Conservation (phyloP, 2,797 vertebrate genomes). For the Mycteria americana region DNA sequence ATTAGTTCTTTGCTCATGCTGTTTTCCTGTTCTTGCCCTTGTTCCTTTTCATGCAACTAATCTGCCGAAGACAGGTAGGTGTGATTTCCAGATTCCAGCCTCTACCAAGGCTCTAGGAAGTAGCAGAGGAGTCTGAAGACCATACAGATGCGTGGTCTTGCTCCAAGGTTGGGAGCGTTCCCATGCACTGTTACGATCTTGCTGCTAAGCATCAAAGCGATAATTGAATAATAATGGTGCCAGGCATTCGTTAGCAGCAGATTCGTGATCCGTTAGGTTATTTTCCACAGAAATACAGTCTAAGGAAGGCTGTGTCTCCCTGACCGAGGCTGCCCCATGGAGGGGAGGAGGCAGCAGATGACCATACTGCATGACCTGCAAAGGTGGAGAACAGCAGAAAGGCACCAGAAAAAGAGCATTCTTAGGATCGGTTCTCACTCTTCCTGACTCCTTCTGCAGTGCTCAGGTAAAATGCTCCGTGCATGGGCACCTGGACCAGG, state of each 20-base stretch:
- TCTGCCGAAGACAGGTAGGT: background rate
- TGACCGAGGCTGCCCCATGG: background rate
- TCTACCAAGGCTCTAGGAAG: background rate
- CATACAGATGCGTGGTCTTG: accelerated
- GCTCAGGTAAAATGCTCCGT: background rate
- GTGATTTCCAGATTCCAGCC: background rate
- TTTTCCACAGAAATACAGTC: background rate
- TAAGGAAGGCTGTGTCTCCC: background rate
- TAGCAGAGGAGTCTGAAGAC: background rate
- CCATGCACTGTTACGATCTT: background rate
- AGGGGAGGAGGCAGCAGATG: background rate
- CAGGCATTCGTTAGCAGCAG: background rate
- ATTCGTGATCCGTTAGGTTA: background rate
- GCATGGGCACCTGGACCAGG: accelerated
- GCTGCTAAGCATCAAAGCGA: background rate
- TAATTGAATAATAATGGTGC: background rate
- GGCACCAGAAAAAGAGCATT: background rate
- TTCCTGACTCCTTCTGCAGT: accelerated
- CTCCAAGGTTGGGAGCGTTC: background rate
- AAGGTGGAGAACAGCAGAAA: background rate
- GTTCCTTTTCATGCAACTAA: background rate
- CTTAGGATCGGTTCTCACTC: background rate
- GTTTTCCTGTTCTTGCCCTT: background rate
- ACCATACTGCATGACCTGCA: background rate
- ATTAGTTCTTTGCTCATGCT: background rate